Percentiles rank a stretch among this genome's conserved stretches.
phyloP scores from a whole-genome alignment of 1,140 invertebrate species.

The Bombus superbus region DNA sequence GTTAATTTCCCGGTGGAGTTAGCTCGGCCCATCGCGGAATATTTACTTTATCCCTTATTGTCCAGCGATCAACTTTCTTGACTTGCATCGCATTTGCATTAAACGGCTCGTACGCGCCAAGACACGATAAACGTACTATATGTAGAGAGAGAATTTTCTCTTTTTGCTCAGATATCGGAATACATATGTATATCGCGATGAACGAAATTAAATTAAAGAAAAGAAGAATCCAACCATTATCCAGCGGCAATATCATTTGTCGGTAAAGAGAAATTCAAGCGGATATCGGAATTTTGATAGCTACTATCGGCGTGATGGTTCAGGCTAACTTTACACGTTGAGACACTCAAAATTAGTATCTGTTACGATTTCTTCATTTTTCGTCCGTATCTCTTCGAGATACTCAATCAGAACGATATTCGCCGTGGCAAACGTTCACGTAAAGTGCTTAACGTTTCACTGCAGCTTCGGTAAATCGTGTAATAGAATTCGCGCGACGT shows the following conservation, averaged over 20 bases:
- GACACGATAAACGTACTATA: too few species aligned
- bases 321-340: too few species aligned
- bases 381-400: not conserved
- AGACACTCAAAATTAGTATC: not conserved
- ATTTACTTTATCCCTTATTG: too few species aligned
- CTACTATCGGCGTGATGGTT: not conserved
- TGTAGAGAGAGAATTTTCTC: not conserved
- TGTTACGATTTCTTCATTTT: not conserved
- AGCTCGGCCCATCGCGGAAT: too few species aligned
- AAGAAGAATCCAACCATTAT: not conserved
- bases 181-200: not conserved
- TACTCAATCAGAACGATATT: not conserved
- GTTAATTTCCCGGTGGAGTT: too few species aligned
- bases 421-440: not conserved
- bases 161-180: not conserved
- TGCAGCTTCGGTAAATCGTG: too few species aligned
- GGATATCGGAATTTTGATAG: not conserved
- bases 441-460: too few species aligned
- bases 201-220: not conserved
- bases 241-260: not conserved
- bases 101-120: too few species aligned
- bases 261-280: not conserved
- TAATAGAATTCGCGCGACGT: not conserved
- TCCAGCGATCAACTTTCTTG: too few species aligned
- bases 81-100: too few species aligned